phyloP scores from a whole-genome alignment of 2,113 vertebrate species.

The Shinisaurus crocodilurus region DNA sequence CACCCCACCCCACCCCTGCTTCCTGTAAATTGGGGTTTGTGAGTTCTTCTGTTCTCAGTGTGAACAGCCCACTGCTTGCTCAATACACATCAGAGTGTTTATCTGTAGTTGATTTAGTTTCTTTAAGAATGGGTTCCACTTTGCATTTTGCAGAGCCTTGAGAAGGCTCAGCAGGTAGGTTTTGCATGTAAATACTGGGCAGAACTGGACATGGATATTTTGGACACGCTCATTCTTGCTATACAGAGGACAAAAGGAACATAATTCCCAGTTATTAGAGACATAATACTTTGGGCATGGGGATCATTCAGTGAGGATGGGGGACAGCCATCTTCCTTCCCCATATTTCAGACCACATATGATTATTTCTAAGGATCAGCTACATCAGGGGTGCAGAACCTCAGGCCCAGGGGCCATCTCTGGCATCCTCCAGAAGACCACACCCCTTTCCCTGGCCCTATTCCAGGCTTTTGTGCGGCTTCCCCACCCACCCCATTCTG shows the following conservation, averaged over 20 bases:
- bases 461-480: too few species aligned
- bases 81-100: background rate
- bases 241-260: background rate
- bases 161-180: background rate
- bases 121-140: background rate
- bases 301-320: background rate
- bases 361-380: background rate
- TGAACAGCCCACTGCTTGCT: background rate
- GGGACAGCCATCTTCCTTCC: background rate
- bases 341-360: background rate
- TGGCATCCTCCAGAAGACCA: too few species aligned
- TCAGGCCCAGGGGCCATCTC: too few species aligned
- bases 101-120: background rate
- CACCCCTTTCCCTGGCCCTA: too few species aligned
- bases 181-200: background rate
- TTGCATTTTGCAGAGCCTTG: background rate
- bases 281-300: background rate
- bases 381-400: too few species aligned
- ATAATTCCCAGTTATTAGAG: background rate
- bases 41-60: background rate
- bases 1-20: background rate
- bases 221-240: background rate
- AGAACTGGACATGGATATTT: background rate
- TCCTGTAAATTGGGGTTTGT: background rate
- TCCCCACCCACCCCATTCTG: too few species aligned